Conservation (phyloP, 2,113 vertebrate species). For the Anoplopoma fimbria region DNA sequence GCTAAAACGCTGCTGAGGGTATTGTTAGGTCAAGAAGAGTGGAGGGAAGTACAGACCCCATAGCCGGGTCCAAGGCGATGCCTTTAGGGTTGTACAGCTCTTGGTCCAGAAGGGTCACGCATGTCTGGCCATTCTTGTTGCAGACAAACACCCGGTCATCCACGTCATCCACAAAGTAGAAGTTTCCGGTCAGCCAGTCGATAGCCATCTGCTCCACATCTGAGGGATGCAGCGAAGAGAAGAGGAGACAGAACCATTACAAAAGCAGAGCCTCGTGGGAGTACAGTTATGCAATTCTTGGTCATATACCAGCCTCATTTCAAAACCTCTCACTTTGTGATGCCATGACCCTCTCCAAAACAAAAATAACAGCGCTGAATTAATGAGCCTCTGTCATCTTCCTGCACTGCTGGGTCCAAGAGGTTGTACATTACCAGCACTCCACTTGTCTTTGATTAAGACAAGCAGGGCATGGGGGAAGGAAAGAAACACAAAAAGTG, state of each 20-base stretch:
- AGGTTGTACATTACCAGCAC: conserved; percentile 21
- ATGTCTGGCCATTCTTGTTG: conserved; percentile 92
- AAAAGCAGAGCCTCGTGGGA: background rate
- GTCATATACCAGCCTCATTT: conserved; percentile 13
- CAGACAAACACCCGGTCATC: conserved; percentile 98
- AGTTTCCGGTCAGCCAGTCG: conserved; percentile 98
- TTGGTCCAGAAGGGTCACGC: conserved; percentile 94
- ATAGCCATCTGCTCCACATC: conserved; percentile 99
- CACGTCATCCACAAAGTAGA: conserved; percentile 98
- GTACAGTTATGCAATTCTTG: conserved; percentile 16
- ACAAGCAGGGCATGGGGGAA: background rate
- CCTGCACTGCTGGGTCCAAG: background rate
- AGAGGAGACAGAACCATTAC: conserved; percentile 18
- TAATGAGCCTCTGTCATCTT: conserved; percentile 34
- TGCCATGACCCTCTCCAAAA: conserved; percentile 5
- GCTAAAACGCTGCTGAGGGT: conserved; percentile 31
- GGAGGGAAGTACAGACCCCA: conserved; percentile 88
- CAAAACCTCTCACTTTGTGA: conserved; percentile 37
- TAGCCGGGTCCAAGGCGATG: conserved; percentile 94
- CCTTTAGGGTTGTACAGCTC: conserved; percentile 98
- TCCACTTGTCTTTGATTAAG: conserved; percentile 34
- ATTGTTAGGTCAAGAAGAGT: conserved; percentile 7
- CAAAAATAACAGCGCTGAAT: conserved; percentile 6
- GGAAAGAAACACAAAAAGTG: conserved; percentile 7
- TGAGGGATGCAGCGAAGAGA: conserved; percentile 60